A percentile compares a stretch with the other conserved stretches of the same genome.
phyloP scores from a whole-genome alignment of 2,888 invertebrate species.

The Sipha maydis region DNA sequence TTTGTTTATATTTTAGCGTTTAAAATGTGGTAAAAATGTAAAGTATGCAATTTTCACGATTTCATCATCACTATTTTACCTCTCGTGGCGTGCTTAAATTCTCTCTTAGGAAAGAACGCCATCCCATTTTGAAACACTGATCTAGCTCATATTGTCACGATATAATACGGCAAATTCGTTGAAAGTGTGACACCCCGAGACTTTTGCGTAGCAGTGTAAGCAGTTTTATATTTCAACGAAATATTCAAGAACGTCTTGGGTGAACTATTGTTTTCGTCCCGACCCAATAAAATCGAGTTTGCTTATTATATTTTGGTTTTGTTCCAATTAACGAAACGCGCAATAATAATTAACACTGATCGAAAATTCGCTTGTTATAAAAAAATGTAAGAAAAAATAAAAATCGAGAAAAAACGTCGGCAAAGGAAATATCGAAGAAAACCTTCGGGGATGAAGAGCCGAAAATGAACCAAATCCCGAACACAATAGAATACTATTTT shows the following conservation, averaged over 20 bases:
- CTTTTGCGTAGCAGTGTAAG: background rate
- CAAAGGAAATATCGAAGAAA: background rate
- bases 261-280: background rate
- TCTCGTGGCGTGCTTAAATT: too few relatives aligned
- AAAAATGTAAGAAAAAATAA: background rate
- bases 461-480: background rate
- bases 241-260: background rate
- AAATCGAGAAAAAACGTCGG: background rate
- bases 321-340: slow-evolving; percentile 12
- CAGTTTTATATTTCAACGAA: background rate
- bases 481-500: background rate
- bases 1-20: too few relatives aligned
- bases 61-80: too few relatives aligned
- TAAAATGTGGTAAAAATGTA: too few relatives aligned
- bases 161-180: background rate
- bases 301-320: background rate
- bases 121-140: too few relatives aligned
- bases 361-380: background rate
- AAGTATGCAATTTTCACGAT: too few relatives aligned
- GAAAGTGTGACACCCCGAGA: background rate
- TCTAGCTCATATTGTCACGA: too few relatives aligned
- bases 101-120: too few relatives aligned
- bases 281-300: background rate
- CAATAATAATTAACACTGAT: slow-evolving; percentile 30
- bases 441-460: background rate